These are phyloP conservation scores for Philhelius pedissequus DNA, from an alignment of 2,888 invertebrate species.

Conservation along the genomic window DNA sequence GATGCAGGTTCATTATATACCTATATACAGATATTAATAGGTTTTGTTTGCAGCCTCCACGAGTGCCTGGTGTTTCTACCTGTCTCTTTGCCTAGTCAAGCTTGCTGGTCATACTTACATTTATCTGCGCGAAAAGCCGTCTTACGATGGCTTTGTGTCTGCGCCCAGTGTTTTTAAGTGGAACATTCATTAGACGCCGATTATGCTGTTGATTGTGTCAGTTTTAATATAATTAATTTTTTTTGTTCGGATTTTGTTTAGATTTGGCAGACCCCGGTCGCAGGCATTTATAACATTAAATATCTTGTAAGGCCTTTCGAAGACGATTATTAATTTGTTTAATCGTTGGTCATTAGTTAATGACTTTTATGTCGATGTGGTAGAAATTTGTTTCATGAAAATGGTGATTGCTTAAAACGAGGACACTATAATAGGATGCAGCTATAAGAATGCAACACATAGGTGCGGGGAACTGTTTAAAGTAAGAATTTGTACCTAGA, in stretches of 20 bases:
- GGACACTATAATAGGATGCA: not conserved
- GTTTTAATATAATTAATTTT: conserved; percentile 62
- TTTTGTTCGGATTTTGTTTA: conserved; percentile 28
- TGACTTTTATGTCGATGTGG: conserved; percentile 9
- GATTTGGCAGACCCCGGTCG: not conserved
- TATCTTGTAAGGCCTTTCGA: conserved; percentile 42
- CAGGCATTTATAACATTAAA: not conserved
- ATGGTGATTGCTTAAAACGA: not conserved
- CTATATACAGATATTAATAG: no score
- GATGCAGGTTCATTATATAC: conserved; percentile 33
- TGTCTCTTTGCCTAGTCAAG: conserved; percentile 14
- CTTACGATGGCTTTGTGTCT: conserved; percentile 33
- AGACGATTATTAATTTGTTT: conserved; percentile 63
- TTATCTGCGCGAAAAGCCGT: conserved; percentile 45
- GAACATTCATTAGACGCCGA: conserved; percentile 67
- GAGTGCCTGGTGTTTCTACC: not conserved
- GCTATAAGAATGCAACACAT: not conserved
- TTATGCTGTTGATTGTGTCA: conserved; percentile 66
- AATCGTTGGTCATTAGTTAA: conserved; percentile 60
- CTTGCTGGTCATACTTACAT: conserved; percentile 23
- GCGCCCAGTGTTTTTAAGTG: conserved; percentile 55
- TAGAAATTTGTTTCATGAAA: not conserved
- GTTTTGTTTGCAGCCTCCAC: conserved; percentile 20
- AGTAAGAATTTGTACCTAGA: not conserved
- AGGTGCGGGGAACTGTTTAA: not conserved